Conservation (phyloP, 2,797 vertebrate species). For the Typhlichthys eigenmanni region DNA sequence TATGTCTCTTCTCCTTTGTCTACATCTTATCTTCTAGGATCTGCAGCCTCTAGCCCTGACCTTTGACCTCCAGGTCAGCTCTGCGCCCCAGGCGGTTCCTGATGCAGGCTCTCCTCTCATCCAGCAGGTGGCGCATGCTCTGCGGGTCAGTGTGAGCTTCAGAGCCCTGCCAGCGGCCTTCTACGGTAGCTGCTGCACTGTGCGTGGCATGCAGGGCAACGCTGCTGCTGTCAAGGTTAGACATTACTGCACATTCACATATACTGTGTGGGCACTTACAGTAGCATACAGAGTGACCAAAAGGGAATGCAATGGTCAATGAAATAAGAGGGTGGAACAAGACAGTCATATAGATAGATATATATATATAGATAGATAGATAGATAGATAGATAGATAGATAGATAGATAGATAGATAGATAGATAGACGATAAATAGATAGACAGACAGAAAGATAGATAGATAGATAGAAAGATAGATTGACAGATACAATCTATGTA, state of each 20-base stretch:
- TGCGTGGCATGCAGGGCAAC: constrained; percentile 80
- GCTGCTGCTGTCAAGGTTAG: constrained; percentile 72
- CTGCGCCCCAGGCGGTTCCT: constrained; percentile 72
- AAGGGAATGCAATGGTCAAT: too few species aligned
- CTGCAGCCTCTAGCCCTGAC: constrained; percentile 80
- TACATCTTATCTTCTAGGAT: constrained; percentile 56
- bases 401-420: too few species aligned
- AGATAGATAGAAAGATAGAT: too few species aligned
- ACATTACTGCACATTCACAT: background rate
- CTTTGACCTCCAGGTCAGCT: constrained; percentile 78
- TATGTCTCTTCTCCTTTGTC: background rate
- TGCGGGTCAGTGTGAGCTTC: constrained; percentile 80
- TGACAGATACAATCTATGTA: too few species aligned
- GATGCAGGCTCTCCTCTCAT: constrained; percentile 77
- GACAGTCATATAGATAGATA: too few species aligned
- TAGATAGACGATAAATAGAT: too few species aligned
- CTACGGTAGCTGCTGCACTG: constrained; percentile 76
- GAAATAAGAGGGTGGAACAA: too few species aligned
- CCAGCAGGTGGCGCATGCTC: constrained; percentile 78
- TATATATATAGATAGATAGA: too few species aligned
- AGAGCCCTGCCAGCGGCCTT: constrained; percentile 62
- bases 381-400: too few species aligned
- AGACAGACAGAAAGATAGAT: too few species aligned
- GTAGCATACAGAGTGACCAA: background rate
- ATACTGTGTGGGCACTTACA: background rate